A percentile compares a stretch with the other conserved stretches of the same genome.
Evolutionary conservation across 2,888 invertebrate genomes (phyloP).

Genomic region (Boloria euphrosyne): DNA sequence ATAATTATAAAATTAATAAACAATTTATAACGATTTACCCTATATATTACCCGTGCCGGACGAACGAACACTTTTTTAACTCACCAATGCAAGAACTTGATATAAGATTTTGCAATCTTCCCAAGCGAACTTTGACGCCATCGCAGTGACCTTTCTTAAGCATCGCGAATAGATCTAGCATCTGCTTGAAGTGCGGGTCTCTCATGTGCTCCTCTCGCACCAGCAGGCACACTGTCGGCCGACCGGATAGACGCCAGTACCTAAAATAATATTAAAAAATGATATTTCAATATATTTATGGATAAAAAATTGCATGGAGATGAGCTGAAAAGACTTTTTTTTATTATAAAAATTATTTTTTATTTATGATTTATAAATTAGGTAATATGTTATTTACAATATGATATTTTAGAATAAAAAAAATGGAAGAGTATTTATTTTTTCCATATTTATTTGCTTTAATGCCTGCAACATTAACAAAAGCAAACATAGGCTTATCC

Average conservation of each 20-base stretch:
- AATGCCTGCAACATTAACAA: no score
- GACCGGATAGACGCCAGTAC: slow-evolving; percentile 98
- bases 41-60: no score
- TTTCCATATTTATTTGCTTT: no score
- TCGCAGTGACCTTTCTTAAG: slow-evolving; percentile 98
- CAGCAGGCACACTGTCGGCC: slow-evolving; percentile 97
- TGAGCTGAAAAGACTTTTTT: no score
- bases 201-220: slow-evolving; percentile 98
- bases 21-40: not conserved
- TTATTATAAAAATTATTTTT: no score
- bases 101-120: slow-evolving; percentile 96
- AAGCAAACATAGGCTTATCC: no score
- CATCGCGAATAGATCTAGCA: slow-evolving; percentile 97
- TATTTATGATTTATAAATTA: no score
- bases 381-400: no score
- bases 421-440: no score
- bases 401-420: no score
- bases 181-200: slow-evolving; percentile 97
- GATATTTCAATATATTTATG: not conserved
- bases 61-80: not conserved
- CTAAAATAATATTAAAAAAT: slow-evolving; percentile 59
- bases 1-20: not conserved
- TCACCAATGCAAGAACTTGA: slow-evolving; percentile 97
- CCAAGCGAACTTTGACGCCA: slow-evolving; percentile 97
- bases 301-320: not conserved